A percentile compares a stretch with the other conserved stretches of the same genome.
These are phyloP conservation scores for Augochlora pura DNA, from an alignment of 1,140 invertebrate species.

Conservation along the genomic window DNA sequence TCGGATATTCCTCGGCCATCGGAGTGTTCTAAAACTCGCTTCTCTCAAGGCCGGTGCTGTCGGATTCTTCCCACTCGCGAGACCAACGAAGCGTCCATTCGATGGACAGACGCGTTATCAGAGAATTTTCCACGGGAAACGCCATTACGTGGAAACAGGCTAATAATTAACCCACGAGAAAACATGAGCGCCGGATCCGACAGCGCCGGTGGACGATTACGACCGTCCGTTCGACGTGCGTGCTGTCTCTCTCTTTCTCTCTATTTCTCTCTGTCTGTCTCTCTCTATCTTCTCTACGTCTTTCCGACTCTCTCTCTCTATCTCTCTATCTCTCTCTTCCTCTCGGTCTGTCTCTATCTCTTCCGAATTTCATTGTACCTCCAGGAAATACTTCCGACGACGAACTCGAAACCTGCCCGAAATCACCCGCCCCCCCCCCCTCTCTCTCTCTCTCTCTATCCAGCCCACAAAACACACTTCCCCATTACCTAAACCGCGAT, in stretches of 20 bases:
- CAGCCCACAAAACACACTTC: neutral
- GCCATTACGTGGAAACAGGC: too few species aligned
- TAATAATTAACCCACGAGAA: neutral
- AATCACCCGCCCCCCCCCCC: neutral
- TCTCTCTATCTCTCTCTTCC: neutral
- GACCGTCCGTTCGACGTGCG: constrained; percentile 36
- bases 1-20: neutral
- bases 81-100: neutral
- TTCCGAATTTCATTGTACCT: neutral
- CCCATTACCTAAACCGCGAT: constrained; percentile 19
- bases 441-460: too few species aligned
- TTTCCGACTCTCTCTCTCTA: neutral
- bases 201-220: constrained; percentile 32
- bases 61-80: neutral
- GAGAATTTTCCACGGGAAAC: neutral
- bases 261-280: neutral
- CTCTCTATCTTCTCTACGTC: neutral
- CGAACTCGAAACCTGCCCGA: neutral
- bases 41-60: neutral
- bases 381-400: neutral
- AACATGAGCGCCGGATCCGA: constrained; percentile 11
- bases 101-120: too few species aligned
- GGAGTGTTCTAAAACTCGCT: constrained; percentile 37
- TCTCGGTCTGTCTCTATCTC: neutral
- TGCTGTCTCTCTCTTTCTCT: neutral